A percentile compares a stretch with the other conserved stretches of the same genome.
These are phyloP conservation scores for Podotricha telesiphe DNA, from an alignment of 2,888 invertebrate species.

Conservation along the genomic window DNA sequence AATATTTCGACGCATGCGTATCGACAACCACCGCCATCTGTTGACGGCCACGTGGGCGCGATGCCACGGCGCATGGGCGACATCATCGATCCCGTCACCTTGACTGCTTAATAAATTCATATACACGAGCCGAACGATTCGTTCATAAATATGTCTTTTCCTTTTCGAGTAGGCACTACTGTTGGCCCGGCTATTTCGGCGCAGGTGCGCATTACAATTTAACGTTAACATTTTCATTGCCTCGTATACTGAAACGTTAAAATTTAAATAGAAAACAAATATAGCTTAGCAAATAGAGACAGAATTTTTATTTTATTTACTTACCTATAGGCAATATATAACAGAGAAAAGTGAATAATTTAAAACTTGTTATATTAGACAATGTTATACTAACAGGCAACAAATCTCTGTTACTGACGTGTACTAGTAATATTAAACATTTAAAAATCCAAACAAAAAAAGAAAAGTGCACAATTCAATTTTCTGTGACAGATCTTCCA, in stretches of 20 bases:
- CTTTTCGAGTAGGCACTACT: constrained; percentile 33
- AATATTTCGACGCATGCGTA: constrained; percentile 77
- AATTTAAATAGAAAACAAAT: background rate
- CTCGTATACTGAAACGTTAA: background rate
- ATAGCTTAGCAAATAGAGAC: background rate
- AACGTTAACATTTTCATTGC: background rate
- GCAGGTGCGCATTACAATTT: constrained; percentile 33
- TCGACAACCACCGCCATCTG: constrained; percentile 73
- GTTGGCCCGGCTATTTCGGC: constrained; percentile 23
- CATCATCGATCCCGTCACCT: constrained; percentile 77
- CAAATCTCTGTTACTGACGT: no score
- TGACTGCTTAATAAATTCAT: constrained; percentile 78
- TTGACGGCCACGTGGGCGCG: constrained; percentile 72
- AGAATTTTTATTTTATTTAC: background rate
- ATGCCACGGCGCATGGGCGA: constrained; percentile 60
- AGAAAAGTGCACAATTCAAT: no score
- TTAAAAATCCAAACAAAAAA: no score
- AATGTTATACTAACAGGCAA: background rate
- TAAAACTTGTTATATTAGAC: background rate
- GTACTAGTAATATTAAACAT: no score
- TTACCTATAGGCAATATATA: background rate
- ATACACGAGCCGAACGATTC: constrained; percentile 59
- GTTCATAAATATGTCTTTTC: constrained; percentile 45
- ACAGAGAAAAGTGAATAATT: background rate
- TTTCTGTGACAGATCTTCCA: no score